These are phyloP conservation scores for Idaea aversata DNA, from an alignment of 2,888 invertebrate genomes.

Conservation along the genomic window DNA sequence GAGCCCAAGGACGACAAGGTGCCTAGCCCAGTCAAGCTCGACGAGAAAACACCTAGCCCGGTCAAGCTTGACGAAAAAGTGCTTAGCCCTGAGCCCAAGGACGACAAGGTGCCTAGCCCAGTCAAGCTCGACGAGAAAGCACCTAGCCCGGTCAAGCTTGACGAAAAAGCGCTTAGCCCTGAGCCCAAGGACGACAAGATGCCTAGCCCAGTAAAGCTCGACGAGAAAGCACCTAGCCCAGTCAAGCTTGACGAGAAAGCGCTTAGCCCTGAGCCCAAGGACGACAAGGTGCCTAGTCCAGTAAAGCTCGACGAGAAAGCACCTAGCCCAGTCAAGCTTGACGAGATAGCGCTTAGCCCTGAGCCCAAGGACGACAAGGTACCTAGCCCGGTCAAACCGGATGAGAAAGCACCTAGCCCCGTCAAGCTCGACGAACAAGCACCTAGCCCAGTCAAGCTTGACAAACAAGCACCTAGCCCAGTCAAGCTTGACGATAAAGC, in stretches of 20 bases:
- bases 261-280: slow-evolving; percentile 11
- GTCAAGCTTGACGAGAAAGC: slow-evolving; percentile 12
- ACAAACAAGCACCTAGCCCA: slow-evolving; percentile 11
- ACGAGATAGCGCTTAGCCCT: slow-evolving; percentile 5
- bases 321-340: slow-evolving; percentile 17
- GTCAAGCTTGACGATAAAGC: slow-evolving; percentile 8
- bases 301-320: slow-evolving; percentile 13
- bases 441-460: slow-evolving; percentile 7
- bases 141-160: slow-evolving; percentile 9
- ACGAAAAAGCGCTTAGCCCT: slow-evolving; percentile 10
- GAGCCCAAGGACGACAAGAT: slow-evolving; percentile 10
- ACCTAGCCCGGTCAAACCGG: neutral
- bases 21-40: slow-evolving; percentile 5
- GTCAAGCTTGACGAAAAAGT: slow-evolving; percentile 4
- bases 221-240: slow-evolving; percentile 10
- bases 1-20: slow-evolving; percentile 15
- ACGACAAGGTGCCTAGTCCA: slow-evolving; percentile 17
- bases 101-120: slow-evolving; percentile 12
- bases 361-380: neutral
- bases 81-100: slow-evolving; percentile 16
- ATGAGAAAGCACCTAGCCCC: slow-evolving; percentile 21
- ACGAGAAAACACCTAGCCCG: slow-evolving; percentile 15
- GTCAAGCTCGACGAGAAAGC: slow-evolving; percentile 16
- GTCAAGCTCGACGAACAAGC: slow-evolving; percentile 19
- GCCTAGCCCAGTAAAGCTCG: slow-evolving; percentile 10